These are phyloP conservation scores for Cephus pygmeus DNA, from an alignment of 2,888 invertebrate species.

Conservation along the genomic window DNA sequence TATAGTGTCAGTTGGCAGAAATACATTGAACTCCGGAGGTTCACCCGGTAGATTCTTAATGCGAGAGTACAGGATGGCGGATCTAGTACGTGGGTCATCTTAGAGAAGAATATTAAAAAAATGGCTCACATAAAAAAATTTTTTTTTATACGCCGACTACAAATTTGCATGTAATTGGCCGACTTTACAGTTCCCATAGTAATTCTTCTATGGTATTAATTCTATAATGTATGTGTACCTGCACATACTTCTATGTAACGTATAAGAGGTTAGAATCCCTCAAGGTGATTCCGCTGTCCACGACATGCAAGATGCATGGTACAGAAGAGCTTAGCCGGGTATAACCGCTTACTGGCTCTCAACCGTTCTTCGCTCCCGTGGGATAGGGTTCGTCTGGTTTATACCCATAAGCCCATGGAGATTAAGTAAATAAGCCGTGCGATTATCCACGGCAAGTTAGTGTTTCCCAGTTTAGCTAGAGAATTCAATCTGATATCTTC, in stretches of 20 bases:
- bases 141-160: not conserved
- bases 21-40: not conserved
- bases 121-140: not conserved
- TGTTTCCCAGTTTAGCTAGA: not conserved
- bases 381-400: not conserved
- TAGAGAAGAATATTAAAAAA: not conserved
- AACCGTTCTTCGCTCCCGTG: not conserved
- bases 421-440: not conserved
- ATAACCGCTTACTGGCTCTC: not conserved
- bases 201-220: not conserved
- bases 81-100: not conserved
- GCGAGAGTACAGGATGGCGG: not conserved
- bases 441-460: not conserved
- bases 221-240: not conserved
- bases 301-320: not conserved
- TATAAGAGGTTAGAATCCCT: not conserved
- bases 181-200: not conserved
- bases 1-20: not conserved
- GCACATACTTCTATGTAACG: not conserved
- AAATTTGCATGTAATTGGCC: not conserved
- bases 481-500: not conserved
- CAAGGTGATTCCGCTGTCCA: not conserved
- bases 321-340: not conserved
- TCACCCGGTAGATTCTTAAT: not conserved
- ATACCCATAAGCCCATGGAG: not conserved